Conservation (phyloP, 2,113 vertebrate species). For the Suncus etruscus region DNA sequence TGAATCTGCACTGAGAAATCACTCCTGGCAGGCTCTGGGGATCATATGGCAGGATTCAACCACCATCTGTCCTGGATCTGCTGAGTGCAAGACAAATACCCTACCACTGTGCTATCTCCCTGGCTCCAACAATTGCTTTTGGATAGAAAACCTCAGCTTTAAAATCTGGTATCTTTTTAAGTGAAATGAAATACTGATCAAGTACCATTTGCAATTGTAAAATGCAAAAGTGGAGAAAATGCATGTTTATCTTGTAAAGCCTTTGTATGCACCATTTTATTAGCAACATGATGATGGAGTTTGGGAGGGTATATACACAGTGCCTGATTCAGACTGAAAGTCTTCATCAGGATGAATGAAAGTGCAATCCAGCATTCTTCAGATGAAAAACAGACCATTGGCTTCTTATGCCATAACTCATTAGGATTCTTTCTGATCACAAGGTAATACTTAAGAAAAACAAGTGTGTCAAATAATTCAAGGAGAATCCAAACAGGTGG, state of each 20-base stretch:
- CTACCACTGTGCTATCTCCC: too few relatives aligned
- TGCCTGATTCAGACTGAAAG: conserved; percentile 60
- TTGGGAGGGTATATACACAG: conserved; percentile 23
- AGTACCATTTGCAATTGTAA: background rate
- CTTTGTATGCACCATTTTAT: background rate
- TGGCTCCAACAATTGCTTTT: background rate
- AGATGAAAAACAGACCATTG: conserved; percentile 75
- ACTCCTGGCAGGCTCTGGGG: too few relatives aligned
- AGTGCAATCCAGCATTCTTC: conserved; percentile 58
- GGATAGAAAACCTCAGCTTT: background rate
- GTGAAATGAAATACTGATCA: background rate
- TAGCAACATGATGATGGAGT: conserved; percentile 18
- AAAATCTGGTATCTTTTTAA: background rate
- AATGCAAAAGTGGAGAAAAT: background rate
- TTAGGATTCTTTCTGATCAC: conserved; percentile 77
- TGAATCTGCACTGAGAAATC: too few relatives aligned
- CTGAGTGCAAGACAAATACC: too few relatives aligned
- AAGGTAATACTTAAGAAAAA: conserved; percentile 61
- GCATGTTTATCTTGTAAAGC: conserved; percentile 24
- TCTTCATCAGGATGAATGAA: conserved; percentile 76
- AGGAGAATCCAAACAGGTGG: conserved; percentile 61
- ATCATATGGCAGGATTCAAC: too few relatives aligned
- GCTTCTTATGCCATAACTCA: conserved; percentile 68
- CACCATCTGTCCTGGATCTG: too few relatives aligned
- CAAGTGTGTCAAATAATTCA: conserved; percentile 20